Base-by-base conservation (phyloP, 1,140 invertebrate genomes). In the Temnothorax longispinosus region DNA sequence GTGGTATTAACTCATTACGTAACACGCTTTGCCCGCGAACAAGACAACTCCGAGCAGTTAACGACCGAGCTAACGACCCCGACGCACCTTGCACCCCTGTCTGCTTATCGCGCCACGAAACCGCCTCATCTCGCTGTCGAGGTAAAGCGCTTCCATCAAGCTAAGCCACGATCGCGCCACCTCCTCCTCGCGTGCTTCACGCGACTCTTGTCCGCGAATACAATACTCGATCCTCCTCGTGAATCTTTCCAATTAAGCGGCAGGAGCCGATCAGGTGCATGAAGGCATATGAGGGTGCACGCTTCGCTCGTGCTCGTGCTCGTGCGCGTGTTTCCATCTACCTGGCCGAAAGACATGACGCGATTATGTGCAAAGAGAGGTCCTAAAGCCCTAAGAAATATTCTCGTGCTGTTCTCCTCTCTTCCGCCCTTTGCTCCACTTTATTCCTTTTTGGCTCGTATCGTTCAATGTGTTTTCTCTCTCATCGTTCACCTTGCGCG, bases 211-310 rank as follows among this genome's bases (percentile, higher is more conserved):
- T 86, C 76, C 71, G 76, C 89, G 85, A 81, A 88, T 32, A 85
- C 89, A 90, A 90, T 90, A 87, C 52, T 76, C 82, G 89, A 86
- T 90, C 89, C 85, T 90, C 77, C 72, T 88, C 90, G 90, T 91
- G 89, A 76, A 90, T 91, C 89, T 90, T 90, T 91, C 89, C 90
- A 91, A 91, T 91, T 91, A 91, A 91, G 84, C 77, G 72, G 86
- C 81, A 41, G 69, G 18, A 72, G 35, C 77, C 21, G 90, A 92
- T 90, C 91, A 92, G 90, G 87, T 91, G 90, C 87, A 88, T 69
- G 87, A 88, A 64, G 77, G 77, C 76, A 89, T 38, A 72, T 82
- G 85, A 87, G 74, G 74, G 80, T 64, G 88, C 87, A 71, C 56
- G 65, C 74, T 65, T 71, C 65, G 21, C 41, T 78, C 65, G 65